Evolutionary conservation across 2,888 invertebrate genomes (phyloP), one percentile per base, ranked within the genome.

Genomic region (Trimorus sp.): DNA sequence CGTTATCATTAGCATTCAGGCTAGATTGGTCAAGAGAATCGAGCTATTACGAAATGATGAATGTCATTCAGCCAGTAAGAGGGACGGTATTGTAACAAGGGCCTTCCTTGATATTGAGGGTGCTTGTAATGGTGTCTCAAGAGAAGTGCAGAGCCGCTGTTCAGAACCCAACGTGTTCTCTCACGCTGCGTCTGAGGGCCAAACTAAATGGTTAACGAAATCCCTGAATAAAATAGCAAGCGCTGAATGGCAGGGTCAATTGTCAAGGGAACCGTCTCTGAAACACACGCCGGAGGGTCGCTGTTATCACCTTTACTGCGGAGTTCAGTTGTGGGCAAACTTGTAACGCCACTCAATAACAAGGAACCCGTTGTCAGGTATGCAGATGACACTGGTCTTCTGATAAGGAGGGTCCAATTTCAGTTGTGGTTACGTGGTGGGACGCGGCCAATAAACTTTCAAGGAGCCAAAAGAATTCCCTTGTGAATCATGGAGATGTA

Each of bases 121-220:
- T 74, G 65, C 73, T 56, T 73, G 63, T 73, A 73, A 73, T 73
- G 49, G 60, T 71, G 60, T 51, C 70, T 71, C 60, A 42, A 60
- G 60, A 60, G 70, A 40, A 71, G 63, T 4, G n/a, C 26, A 26
- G 26, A 26, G 26, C 1, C 26, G 26, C 73, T 73, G 62, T 63
- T 63, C 38, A n/a, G 63, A 63, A 48, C 63, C 56, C 63, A 48
- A 38, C 38, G 56, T 16, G 58, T 38, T 65, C 73, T 74, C 49
- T 66, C 66, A 66, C 51, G 54, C 51, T 66, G 38, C 51, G 15
- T 59, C 59, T 74, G 74, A 59, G 66, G 66, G 66, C 66, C 59
- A 59, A 66, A 51, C 59, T 74, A 74, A 74, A 74, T 74, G 49
- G 40, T 74, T 66, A 66, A 74, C 59, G 58, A 74, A 66, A 58